These are phyloP conservation scores for Cnemophilus loriae DNA, from an alignment of 2,113 vertebrate species.

Conservation along the genomic window DNA sequence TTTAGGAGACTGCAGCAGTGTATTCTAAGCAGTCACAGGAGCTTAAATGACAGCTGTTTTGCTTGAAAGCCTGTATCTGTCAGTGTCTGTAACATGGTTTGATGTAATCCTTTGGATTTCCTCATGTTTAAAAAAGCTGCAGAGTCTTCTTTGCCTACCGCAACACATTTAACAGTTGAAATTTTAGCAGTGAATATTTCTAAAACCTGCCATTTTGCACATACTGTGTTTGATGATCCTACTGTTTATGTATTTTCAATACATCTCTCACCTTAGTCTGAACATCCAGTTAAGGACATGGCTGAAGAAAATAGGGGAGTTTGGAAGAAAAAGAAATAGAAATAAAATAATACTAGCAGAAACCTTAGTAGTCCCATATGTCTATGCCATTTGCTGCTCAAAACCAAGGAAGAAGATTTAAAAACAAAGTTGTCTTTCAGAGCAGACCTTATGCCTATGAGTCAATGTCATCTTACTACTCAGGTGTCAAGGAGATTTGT, in stretches of 20 bases:
- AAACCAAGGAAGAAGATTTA: not conserved
- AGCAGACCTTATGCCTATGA: not conserved
- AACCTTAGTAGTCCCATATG: not conserved
- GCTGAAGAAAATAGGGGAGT: not conserved
- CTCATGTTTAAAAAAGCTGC: slow-evolving; percentile 22
- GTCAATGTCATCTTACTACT: slow-evolving; percentile 10
- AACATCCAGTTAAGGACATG: not conserved
- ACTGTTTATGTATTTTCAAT: not conserved
- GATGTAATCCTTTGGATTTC: slow-evolving; percentile 46
- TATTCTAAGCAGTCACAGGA: not conserved
- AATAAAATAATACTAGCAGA: not conserved
- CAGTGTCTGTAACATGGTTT: slow-evolving; percentile 18
- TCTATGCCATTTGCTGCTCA: slow-evolving; percentile 7
- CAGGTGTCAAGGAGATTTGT: not conserved
- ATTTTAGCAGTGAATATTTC: slow-evolving; percentile 6
- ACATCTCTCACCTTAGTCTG: not conserved
- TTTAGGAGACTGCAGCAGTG: not conserved
- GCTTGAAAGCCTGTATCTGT: slow-evolving; percentile 20
- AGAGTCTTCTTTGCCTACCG: not conserved
- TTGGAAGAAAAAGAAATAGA: not conserved
- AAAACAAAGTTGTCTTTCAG: not conserved
- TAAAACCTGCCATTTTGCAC: not conserved
- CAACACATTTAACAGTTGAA: slow-evolving; percentile 9
- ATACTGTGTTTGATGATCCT: not conserved
- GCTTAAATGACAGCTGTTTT: slow-evolving; percentile 50